Base-by-base conservation (phyloP, 2,113 vertebrate species). In the Tenrec ecaudatus region DNA sequence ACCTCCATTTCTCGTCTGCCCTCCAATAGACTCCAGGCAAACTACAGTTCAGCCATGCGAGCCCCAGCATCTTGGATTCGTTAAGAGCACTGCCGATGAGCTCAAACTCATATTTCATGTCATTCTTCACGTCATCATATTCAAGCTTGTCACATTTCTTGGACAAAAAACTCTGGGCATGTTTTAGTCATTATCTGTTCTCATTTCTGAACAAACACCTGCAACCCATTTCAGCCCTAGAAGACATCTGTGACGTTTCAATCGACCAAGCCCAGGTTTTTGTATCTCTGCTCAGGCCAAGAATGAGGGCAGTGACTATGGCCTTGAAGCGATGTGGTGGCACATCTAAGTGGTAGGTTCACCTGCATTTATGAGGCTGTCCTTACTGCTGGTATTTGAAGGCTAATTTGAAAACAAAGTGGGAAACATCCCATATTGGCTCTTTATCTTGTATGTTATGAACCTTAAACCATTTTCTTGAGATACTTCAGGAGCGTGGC, bases 181-280 rank as follows among this genome's bases (percentile, higher is more conserved):
- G 96, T 98, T 98, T 98, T 98, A 98, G 97, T 98, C 98, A 98
- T 98, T 97, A 97, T 96, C 97, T 97, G 93, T 96, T 86, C 94
- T 96, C 96, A 89, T 97, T 96, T 97, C 94, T 7, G 77, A 97
- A 89, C 96, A 31, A 96, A 96, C 97, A 98, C 98, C 97, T 98
- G 97, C 96, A 97, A 96, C 86, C 85, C 95, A 98, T 98, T 98
- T 97, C 3, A 0, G 89, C 90, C 60, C 83, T 23, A 27, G 68
- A 27, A 85, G 0, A 23, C 66, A 95, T 88, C 93, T 66, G 40
- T 64, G 73, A 91, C 85, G 58, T 81, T 82, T 77, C 88, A 88
- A 33, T 36, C 79, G 79, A 69, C 20, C 9, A 5, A 25, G 25
- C 22, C 6, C 27, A 43, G 81, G 33, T 43, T 91, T 87, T 79